Percentiles rank a stretch among this genome's conserved stretches.
phyloP scores from a whole-genome alignment of 2,888 invertebrate genomes.

The Stenchaetothrips biformis region DNA sequence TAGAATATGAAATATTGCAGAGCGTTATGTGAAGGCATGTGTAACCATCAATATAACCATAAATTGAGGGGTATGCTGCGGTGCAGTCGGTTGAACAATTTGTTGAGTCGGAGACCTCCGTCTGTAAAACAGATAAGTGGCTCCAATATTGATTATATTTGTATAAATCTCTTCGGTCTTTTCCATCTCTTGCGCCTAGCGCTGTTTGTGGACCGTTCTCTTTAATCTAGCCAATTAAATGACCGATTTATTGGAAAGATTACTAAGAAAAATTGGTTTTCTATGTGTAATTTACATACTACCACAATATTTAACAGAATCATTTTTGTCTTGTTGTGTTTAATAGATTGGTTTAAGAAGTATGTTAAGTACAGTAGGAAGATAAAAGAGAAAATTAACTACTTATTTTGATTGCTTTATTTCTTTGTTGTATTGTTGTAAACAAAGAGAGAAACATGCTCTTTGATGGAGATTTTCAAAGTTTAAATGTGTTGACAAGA shows the following conservation, averaged over 20 bases:
- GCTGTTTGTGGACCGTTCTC: background rate
- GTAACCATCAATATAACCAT: slow-evolving; percentile 4
- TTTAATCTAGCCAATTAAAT: background rate
- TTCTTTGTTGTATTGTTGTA: slow-evolving; percentile 25
- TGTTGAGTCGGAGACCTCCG: background rate
- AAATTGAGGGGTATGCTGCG: background rate
- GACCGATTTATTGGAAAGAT: slow-evolving; percentile 2
- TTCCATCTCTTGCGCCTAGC: slow-evolving; percentile 7
- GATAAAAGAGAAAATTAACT: background rate
- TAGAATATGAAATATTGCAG: slow-evolving; percentile 12
- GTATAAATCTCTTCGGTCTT: slow-evolving; percentile 8
- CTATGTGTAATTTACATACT: slow-evolving; percentile 13
- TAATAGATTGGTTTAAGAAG: slow-evolving; percentile 19
- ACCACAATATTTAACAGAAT: slow-evolving; percentile 19
- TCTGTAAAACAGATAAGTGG: background rate
- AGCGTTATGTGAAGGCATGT: slow-evolving; percentile 15
- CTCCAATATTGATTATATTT: background rate
- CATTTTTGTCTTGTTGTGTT: slow-evolving; percentile 13
- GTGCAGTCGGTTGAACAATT: slow-evolving; percentile 9
- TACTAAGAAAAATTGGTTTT: background rate
- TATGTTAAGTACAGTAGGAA: slow-evolving; percentile 13
- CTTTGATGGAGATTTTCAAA: slow-evolving; percentile 25
- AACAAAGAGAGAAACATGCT: slow-evolving; percentile 18
- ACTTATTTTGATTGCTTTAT: slow-evolving; percentile 22
- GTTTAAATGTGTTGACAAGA: slow-evolving; percentile 25